Conservation (phyloP, 2,888 invertebrate genomes). For the Ormyrus thymus region DNA sequence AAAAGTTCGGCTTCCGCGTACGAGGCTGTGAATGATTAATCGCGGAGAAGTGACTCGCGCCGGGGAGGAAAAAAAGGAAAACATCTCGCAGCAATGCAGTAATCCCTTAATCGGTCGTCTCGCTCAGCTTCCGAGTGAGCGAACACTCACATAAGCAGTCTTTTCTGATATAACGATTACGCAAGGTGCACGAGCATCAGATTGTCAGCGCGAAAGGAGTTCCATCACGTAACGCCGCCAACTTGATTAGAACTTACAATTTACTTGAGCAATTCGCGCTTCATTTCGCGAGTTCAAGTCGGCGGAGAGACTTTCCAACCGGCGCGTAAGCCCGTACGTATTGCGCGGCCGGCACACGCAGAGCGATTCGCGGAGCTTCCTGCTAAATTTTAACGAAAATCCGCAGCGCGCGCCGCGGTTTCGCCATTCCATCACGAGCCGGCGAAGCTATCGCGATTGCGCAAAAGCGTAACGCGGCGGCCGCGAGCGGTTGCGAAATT, state of each 20-base stretch:
- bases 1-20: no score
- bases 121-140: constrained; percentile 18
- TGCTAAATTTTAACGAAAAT: constrained; percentile 39
- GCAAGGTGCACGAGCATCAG: constrained; percentile 23
- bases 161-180: constrained; percentile 43
- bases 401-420: constrained; percentile 3
- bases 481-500: constrained; percentile 10
- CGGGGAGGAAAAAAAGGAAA: no score
- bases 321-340: not conserved
- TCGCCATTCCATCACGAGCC: constrained; percentile 23
- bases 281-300: constrained; percentile 34
- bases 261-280: constrained; percentile 48
- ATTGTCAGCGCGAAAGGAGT: constrained; percentile 44
- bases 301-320: not conserved
- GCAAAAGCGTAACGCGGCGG: constrained; percentile 15
- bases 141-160: no score
- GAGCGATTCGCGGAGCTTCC: constrained; percentile 8
- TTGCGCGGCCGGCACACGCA: no score
- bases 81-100: not conserved
- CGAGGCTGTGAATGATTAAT: no score
- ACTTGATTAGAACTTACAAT: constrained; percentile 52
- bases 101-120: constrained; percentile 23
- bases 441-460: constrained; percentile 4
- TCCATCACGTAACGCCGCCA: constrained; percentile 42
- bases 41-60: not conserved